Base-by-base conservation (phyloP, 2,888 invertebrate species). In the Aphrophora alni region DNA sequence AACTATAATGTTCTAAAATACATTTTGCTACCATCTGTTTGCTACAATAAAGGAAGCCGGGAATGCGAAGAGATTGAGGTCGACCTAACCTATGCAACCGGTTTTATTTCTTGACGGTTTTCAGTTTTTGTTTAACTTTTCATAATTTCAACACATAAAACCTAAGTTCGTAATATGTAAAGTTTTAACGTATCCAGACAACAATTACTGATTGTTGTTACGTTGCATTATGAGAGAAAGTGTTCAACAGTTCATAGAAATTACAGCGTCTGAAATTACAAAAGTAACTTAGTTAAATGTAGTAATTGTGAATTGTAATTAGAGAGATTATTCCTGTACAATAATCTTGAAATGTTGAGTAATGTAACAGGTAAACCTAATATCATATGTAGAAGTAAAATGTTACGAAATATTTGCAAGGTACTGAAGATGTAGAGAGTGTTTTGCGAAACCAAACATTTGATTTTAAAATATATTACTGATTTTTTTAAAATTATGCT, bases 81-180 rank as follows among this genome's bases (percentile, higher is more conserved):
- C 59, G 59, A 59, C 59, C 59, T 59, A 59, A 59, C 59, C 59
- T 59, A 59, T 59, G 14, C 59, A 21, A 59, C 59, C 59, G 59
- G 59, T 59, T 59, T 59, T 59, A 59, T 59, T 59, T 3, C 21
- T 14, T 5, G n/a, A 59, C 21, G 21, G 21, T 59, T 59, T 59
- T 59, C 59, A 21, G 59, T 21, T 59, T 59, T 59, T n/a, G n/a
- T n/a, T n/a, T 21, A 59, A 21, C 59, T 21, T n/a, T 59, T 59
- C 14, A 44, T 44, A 44, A 44, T 44, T 59, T 59, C 21, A 21
- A n/a, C n/a, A 21, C 59, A 14, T 59, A 59, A 59, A 59, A 59
- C 4, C 5, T 21, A 21, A 59, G n/a, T 12, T 21, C 2, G 5
- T 59, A 59, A 59, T 59, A 59, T 59, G 5, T 44, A 44, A 44